These are phyloP conservation scores for Pterocles orientalis DNA, from an alignment of 2,113 vertebrate species.

Conservation along the genomic window DNA sequence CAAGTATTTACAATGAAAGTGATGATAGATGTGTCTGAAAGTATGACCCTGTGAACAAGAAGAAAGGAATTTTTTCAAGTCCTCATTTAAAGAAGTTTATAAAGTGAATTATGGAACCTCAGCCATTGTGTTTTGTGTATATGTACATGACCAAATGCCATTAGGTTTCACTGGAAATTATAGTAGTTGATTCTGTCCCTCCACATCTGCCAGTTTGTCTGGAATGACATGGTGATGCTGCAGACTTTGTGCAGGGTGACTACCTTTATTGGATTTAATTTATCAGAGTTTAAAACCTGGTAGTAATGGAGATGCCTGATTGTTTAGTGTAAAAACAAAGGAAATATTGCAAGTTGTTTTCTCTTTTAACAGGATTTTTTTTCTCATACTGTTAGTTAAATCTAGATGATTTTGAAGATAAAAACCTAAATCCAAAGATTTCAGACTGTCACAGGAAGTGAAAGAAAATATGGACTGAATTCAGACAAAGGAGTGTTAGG, in stretches of 20 bases:
- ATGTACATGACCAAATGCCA: not conserved
- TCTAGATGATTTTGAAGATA: not conserved
- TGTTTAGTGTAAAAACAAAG: not conserved
- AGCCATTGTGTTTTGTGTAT: not conserved
- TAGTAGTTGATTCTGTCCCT: not conserved
- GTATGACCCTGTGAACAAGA: not conserved
- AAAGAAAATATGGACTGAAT: not conserved
- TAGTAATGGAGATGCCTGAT: not conserved
- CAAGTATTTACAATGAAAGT: not conserved
- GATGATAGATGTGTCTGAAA: not conserved
- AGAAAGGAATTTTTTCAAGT: not conserved
- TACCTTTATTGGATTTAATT: not conserved
- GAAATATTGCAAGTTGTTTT: not conserved
- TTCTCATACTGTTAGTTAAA: not conserved
- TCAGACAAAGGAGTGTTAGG: not conserved
- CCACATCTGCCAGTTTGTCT: not conserved
- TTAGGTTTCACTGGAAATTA: not conserved
- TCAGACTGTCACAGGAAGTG: not conserved
- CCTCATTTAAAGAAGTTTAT: not conserved
- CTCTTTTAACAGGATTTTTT: not conserved
- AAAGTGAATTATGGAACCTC: not conserved
- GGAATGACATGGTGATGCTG: not conserved
- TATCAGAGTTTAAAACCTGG: not conserved
- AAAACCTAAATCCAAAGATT: not conserved
- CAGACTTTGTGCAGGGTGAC: not conserved